A percentile compares a stretch with the other conserved stretches of the same genome.
Conservation (phyloP, 2,113 vertebrate genomes). For the Carassius gibelio region DNA sequence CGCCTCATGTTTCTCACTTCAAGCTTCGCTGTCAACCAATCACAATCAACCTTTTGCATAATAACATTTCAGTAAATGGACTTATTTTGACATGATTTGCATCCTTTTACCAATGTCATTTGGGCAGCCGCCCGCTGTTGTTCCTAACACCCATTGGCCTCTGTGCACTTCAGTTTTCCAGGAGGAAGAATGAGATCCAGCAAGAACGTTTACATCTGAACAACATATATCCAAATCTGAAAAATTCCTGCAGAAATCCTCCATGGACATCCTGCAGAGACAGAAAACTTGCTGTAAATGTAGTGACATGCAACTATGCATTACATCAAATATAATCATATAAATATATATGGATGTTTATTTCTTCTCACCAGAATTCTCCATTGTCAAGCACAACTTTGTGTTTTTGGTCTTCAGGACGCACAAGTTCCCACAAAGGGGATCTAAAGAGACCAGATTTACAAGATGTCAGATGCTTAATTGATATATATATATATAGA, state of each 20-base stretch:
- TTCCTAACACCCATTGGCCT: constrained; percentile 70
- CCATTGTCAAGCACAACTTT: constrained; percentile 66
- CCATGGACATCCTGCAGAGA: constrained; percentile 69
- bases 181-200: background rate
- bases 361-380: constrained; percentile 73
- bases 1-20: background rate
- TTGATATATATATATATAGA: background rate
- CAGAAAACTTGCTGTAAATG: constrained; percentile 13
- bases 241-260: constrained; percentile 65
- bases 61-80: background rate
- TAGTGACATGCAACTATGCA: background rate
- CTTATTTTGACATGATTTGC: background rate
- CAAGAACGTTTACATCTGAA: background rate
- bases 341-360: too few relatives aligned
- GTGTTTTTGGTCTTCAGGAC: constrained; percentile 54
- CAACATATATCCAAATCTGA: constrained; percentile 67
- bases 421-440: constrained; percentile 64
- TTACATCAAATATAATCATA: background rate
- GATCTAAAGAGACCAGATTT: constrained; percentile 61
- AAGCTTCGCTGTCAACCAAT: background rate
- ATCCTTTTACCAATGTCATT: constrained; percentile 57
- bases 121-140: constrained; percentile 70
- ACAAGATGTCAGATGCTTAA: background rate
- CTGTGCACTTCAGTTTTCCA: constrained; percentile 62
- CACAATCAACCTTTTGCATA: background rate